Evolutionary conservation across 2,797 vertebrate species (phyloP), one percentile per base, ranked within the genome.

Genomic region (Sebastiscus tertius): DNA sequence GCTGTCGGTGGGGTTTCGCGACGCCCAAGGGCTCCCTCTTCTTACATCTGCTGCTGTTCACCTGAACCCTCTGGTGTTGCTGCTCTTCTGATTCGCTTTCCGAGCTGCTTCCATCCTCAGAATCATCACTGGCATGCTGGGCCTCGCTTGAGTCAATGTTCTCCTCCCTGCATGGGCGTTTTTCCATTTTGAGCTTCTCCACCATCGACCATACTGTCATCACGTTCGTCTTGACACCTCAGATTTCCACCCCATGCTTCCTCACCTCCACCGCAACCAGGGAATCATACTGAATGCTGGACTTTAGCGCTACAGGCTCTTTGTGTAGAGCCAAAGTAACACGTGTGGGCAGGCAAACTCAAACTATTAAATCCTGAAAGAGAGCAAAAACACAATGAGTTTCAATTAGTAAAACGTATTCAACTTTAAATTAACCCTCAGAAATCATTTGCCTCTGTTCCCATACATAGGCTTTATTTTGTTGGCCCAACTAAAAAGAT

Each of bases 121-220:
- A 97, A 85, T 97, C 97, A 8, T 95, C 92, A 49, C 92, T 84
- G 95, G 95, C 82, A 82, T 93, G 77, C 94, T 88, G 90, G 79
- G 88, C 88, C 88, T 94, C 88, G 9, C 87, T 93, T 77, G 90
- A 92, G 81, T 94, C 90, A 91, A 87, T 96, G 94, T 95, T 96
- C 83, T 97, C 96, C 94, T 97, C 96, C 89, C 94, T 97, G 94
- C 97, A 96, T 88, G 92, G 95, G 94, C 94, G 96, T 93, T 95
- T 95, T 96, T 98, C 97, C 98, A 98, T 99, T 97, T 97, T 99
- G 95, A 97, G 92, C 93, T 96, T 97, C 95, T 96, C 96, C 95
- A 97, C 96, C 96, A 96, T 96, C 94, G 97, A 97, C 96, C 96
- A 98, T 96, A 96, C 97, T 94, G 98, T 97, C 96, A 97, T 98